Evolutionary conservation across 2,113 vertebrate genomes (phyloP).

Genomic region (Rhineura floridana): DNA sequence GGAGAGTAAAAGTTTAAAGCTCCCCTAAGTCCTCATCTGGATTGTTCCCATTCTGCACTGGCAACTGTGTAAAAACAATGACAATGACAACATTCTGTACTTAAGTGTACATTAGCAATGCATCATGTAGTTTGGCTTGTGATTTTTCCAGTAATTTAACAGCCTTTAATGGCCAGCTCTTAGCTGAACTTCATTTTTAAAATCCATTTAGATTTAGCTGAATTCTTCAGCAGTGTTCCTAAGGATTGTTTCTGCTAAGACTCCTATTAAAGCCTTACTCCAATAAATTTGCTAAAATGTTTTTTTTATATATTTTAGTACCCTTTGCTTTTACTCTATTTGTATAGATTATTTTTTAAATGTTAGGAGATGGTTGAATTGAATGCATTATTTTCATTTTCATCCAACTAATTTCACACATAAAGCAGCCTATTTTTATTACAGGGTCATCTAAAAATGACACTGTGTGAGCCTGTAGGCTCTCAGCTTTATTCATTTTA

Average conservation of each 20-base stretch:
- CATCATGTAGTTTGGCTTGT: too few species aligned
- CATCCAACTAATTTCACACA: neutral
- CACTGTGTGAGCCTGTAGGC: neutral
- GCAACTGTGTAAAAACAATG: too few species aligned
- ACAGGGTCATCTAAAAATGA: neutral
- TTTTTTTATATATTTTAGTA: neutral
- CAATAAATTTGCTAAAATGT: neutral
- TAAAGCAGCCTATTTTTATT: neutral
- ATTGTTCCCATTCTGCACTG: too few species aligned
- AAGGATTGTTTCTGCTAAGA: slow-evolving; percentile 17
- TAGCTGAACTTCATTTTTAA: slow-evolving; percentile 5
- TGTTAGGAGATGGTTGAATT: neutral
- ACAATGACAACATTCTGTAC: too few species aligned
- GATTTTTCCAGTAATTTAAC: slow-evolving; percentile 2
- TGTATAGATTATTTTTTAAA: slow-evolving; percentile 25
- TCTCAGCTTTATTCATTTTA: neutral
- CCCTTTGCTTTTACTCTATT: neutral
- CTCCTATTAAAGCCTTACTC: neutral
- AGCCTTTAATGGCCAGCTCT: too few species aligned
- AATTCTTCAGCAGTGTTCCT: slow-evolving; percentile 5
- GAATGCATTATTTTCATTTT: neutral
- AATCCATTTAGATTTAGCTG: slow-evolving; percentile 21
- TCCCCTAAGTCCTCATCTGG: too few species aligned
- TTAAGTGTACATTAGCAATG: too few species aligned
- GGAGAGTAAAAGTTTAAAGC: too few species aligned